phyloP scores from a whole-genome alignment of 2,888 invertebrate genomes.

The Linnaemya tessellans region DNA sequence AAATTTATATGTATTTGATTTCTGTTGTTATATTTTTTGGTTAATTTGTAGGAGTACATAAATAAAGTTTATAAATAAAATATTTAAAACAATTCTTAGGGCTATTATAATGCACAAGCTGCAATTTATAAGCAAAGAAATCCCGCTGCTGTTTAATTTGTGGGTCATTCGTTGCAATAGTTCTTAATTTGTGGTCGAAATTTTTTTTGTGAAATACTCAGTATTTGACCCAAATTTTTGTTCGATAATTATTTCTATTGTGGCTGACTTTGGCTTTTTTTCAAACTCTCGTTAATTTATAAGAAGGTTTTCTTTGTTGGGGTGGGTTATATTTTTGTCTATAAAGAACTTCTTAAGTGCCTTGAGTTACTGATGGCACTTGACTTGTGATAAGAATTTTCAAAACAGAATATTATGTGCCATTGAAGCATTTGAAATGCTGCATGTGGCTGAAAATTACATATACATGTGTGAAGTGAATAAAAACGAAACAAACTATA shows the following conservation, averaged over 20 bases:
- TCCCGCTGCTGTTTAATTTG: constrained; percentile 40
- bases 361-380: constrained; percentile 13
- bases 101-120: constrained; percentile 5
- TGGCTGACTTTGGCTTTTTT: constrained; percentile 28
- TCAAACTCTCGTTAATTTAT: background rate
- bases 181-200: background rate
- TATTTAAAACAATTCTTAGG: constrained; percentile 31
- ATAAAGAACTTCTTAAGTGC: constrained; percentile 13
- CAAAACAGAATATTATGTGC: background rate
- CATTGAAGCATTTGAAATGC: background rate
- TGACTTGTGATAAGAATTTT: constrained; percentile 41
- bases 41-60: no score
- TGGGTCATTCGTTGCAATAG: constrained; percentile 61
- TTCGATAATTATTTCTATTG: constrained; percentile 61
- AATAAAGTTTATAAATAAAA: background rate
- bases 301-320: constrained; percentile 25
- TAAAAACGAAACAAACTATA: no score
- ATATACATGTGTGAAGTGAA: no score
- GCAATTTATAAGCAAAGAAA: constrained; percentile 10
- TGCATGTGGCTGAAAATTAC: no score
- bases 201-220: constrained; percentile 13
- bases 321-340: constrained; percentile 46
- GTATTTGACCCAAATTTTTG: constrained; percentile 64
- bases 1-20: constrained; percentile 42
- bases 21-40: constrained; percentile 10